These are phyloP conservation scores for Trematomus loennbergii DNA, from an alignment of 2,113 vertebrate species.

Conservation along the genomic window DNA sequence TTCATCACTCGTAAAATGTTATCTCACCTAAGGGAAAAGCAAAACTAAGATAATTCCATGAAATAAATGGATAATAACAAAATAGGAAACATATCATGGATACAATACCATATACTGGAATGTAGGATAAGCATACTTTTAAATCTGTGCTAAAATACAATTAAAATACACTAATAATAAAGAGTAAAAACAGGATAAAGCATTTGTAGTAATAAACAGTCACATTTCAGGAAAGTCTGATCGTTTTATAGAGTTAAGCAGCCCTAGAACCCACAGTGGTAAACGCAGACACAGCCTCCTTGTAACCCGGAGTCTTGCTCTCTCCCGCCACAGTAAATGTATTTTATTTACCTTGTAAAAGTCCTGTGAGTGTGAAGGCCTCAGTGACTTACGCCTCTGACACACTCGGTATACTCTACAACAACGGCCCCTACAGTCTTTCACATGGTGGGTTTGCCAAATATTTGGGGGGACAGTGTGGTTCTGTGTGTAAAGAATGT, in stretches of 20 bases:
- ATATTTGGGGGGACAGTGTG: not conserved
- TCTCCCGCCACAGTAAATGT: slow-evolving; percentile 21
- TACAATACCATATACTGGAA: not conserved
- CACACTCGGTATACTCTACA: not conserved
- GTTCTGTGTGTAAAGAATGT: not conserved
- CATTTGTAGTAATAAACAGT: not conserved
- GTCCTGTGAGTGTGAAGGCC: slow-evolving; percentile 26
- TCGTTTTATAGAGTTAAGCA: not conserved
- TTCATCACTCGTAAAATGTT: too few species aligned
- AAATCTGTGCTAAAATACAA: not conserved
- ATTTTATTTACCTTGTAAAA: slow-evolving; percentile 44
- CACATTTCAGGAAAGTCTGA: not conserved
- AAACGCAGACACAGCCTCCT: slow-evolving; percentile 42
- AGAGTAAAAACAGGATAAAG: not conserved
- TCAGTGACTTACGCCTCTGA: not conserved
- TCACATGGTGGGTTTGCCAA: not conserved
- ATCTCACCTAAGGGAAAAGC: too few species aligned
- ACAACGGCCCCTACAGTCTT: not conserved
- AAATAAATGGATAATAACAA: too few species aligned
- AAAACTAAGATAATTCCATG: too few species aligned
- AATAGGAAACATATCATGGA: too few species aligned
- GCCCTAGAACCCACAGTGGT: not conserved
- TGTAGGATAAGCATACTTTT: not conserved
- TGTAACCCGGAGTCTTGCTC: slow-evolving; percentile 22
- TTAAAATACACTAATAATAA: not conserved